Base-by-base conservation (phyloP, 2,888 invertebrate genomes). In the Encarsia formosa region DNA sequence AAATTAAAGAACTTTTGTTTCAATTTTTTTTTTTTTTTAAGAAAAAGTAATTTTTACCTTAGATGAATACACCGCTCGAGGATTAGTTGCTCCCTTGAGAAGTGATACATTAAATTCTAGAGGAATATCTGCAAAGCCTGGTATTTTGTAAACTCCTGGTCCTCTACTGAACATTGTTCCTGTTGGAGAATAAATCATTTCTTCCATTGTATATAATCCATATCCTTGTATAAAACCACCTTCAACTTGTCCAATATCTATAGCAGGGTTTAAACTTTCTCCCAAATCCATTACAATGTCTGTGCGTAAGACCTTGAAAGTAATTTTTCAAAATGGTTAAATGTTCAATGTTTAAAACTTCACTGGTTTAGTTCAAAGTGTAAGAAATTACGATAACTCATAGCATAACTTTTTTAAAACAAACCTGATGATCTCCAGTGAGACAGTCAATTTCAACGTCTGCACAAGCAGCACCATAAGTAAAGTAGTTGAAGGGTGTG, bases 241-340 rank as follows among this genome's bases (percentile, higher is more conserved):
- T 76, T 97, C 97, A 15, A 97, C 87, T 78, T 97, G 97, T 0
- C 96, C 97, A 62, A 97, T 89, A 65, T 97, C 97, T 59, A 97
- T 92, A 2, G 96, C 95, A 4, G 97, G 97, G 75, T 97, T 97
- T 48, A 97, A 76, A 74, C 95, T 95, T 62, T 90, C 86, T 1
- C 96, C 96, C 61, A 97, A 80, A 76, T 97, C 97, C 96, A 97
- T 96, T 0, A 97, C 94, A 62, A 97, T 95, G 66, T 97, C 94
- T 1, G 91, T 88, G 65, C 88, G 81, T 29, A 92, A 73, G 2
- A 95, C 86, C 82, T 83, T 61, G 16, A 5, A 39, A 31, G 39
- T 26, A 42, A 41, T 32, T 31, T 13, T 38, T 38, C n/a, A n/a
- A n/a, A n/a, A n/a, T n/a, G n/a, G n/a, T n/a, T n/a, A n/a, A n/a